Conservation (phyloP, 2,797 vertebrate species). For the Silurus lanzhouensis region DNA sequence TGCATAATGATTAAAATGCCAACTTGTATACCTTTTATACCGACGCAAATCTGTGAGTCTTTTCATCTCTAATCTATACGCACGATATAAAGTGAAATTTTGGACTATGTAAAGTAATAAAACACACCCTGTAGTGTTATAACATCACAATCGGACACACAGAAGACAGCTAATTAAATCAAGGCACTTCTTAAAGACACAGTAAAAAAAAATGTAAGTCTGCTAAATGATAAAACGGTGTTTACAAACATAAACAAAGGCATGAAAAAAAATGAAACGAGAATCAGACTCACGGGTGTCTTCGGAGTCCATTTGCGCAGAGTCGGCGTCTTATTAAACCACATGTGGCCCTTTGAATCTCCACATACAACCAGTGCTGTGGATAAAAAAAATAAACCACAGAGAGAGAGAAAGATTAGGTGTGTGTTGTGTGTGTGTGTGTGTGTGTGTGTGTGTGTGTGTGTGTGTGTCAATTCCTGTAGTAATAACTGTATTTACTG, state of each 20-base stretch:
- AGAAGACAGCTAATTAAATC: neutral
- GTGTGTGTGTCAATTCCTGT: too few relatives aligned
- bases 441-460: neutral
- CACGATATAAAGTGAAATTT: too few relatives aligned
- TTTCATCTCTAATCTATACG: too few relatives aligned
- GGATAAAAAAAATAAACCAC: neutral
- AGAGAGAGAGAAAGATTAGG: neutral
- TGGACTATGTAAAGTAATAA: too few relatives aligned
- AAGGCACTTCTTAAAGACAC: neutral
- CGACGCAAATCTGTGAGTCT: too few relatives aligned
- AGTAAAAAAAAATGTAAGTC: too few relatives aligned
- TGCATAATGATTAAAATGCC: too few relatives aligned
- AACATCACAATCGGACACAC: neutral
- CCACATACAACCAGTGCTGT: slow-evolving; percentile 74
- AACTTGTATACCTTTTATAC: too few relatives aligned
- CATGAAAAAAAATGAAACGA: neutral
- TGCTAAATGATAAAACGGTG: neutral
- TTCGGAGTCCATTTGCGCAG: slow-evolving; percentile 57
- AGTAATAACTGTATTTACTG: too few relatives aligned
- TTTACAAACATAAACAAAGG: too few relatives aligned
- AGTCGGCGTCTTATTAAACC: slow-evolving; percentile 65
- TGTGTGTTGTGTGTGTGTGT: too few relatives aligned
- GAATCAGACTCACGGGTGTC: slow-evolving; percentile 66
- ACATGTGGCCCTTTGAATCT: slow-evolving; percentile 73
- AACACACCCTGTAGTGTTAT: too few relatives aligned